Base-by-base conservation (phyloP, 2,888 invertebrate species). In the Bursaphelenchus okinawaensis region DNA sequence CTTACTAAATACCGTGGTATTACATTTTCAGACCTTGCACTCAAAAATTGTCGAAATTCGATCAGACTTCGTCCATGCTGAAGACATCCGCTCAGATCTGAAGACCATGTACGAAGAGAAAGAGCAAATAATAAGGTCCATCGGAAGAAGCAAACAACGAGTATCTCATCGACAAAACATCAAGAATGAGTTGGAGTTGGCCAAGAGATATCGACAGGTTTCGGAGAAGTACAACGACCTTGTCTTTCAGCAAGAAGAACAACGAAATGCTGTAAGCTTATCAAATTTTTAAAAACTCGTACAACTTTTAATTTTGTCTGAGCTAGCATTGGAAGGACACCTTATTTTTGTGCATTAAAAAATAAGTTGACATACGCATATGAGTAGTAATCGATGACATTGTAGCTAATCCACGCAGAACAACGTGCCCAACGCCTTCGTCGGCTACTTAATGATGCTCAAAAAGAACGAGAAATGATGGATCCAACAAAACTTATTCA, bases 11-110 rank as follows among this genome's bases (percentile, higher is more conserved):
- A n/a, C n/a, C n/a, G n/a, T n/a, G n/a, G n/a, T n/a, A 60, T 40
- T 55, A 8, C 12, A 64, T 40, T 20, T 61, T 12, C 55, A 79
- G 79, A 70, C 70, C 56, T 58, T 75, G 8, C 80, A 80, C 55
- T 54, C 72, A 12, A 68, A 70, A 16, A 69, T 74, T 12, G 71
- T 73, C 24, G 72, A 71, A 24, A 65, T 71, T 4, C 66, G 73
- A 23, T 63, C 83, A 28, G 85, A 87, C 58, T 87, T 87, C 27
- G 88, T 89, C 79, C 88, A 89, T n/a, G 87, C 88, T 0, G 86
- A 88, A 2, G 92, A 92, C 85, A 88, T 93, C 66, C 88, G 90
- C 74, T 88, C 89, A 72, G 92, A 92, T 82, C 88, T 92, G 60
- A 88, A 89, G 65, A 67, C 76, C 6, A 80, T 80, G 80, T 69